phyloP scores from a whole-genome alignment of 2,888 invertebrate species.

The Drosophila yooni region DNA sequence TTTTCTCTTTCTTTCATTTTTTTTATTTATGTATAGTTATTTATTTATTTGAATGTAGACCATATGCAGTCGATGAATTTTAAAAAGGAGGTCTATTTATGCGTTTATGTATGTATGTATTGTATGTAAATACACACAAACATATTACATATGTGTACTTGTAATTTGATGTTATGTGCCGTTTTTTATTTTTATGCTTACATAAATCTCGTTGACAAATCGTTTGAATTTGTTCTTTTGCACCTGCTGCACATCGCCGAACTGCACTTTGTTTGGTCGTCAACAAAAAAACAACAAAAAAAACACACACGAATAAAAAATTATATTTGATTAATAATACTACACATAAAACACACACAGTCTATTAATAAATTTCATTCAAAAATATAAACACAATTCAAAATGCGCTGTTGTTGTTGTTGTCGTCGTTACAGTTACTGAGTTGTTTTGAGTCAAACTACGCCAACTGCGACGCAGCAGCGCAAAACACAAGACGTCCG shows the following conservation, averaged over 20 bases:
- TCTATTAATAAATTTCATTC: constrained; percentile 39
- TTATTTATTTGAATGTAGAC: constrained; percentile 3
- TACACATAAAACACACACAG: constrained; percentile 28
- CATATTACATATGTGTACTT: constrained; percentile 22
- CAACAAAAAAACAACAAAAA: constrained; percentile 16
- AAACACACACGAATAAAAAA: constrained; percentile 28
- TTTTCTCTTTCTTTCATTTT: constrained; percentile 4
- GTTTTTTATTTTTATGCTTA: constrained; percentile 49
- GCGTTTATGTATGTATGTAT: not conserved
- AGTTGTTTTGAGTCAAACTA: constrained; percentile 59
- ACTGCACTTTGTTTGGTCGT: constrained; percentile 19
- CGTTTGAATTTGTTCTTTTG: constrained; percentile 28
- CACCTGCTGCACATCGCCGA: constrained; percentile 40
- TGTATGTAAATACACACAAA: constrained; percentile 21
- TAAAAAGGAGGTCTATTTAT: constrained; percentile 1
- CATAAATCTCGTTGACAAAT: constrained; percentile 53
- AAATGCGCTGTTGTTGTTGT: constrained; percentile 48
- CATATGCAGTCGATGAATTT: not conserved
- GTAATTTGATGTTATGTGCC: constrained; percentile 44
- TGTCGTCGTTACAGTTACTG: constrained; percentile 43
- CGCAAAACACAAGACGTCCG: constrained; percentile 66
- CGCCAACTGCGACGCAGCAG: constrained; percentile 74
- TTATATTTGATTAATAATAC: constrained; percentile 8
- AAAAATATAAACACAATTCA: constrained; percentile 56
- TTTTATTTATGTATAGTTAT: constrained; percentile 5